phyloP scores from a whole-genome alignment of 2,888 invertebrate genomes.

The Psococerastis gibbosa region DNA sequence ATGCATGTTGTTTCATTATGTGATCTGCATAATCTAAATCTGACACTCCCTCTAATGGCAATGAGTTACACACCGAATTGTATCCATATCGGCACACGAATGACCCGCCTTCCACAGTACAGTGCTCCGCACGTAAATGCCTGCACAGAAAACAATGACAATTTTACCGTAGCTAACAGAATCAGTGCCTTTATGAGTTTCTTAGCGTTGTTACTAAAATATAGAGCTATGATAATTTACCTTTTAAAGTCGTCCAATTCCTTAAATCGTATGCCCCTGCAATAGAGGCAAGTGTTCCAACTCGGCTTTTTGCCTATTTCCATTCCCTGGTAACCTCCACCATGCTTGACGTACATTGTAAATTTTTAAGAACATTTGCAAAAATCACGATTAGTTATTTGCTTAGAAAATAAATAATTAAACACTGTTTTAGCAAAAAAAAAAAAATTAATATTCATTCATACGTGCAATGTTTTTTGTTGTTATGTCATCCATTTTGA shows the following conservation, averaged over 20 bases:
- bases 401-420: too few relatives aligned
- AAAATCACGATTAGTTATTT: too few relatives aligned
- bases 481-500: background rate
- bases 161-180: background rate
- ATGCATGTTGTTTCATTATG: conserved; percentile 45
- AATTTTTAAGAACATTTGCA: too few relatives aligned
- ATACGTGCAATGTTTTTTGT: background rate
- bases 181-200: background rate
- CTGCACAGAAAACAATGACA: conserved; percentile 29
- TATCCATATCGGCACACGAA: conserved; percentile 74
- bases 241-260: background rate
- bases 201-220: background rate
- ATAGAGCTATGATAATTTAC: too few relatives aligned
- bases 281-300: background rate
- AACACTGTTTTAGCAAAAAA: too few relatives aligned
- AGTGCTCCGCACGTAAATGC: conserved; percentile 61
- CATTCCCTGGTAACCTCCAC: too few relatives aligned
- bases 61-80: conserved; percentile 66
- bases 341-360: too few relatives aligned
- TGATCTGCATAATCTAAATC: conserved; percentile 78
- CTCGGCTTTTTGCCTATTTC: background rate
- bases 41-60: conserved; percentile 76
- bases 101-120: conserved; percentile 68
- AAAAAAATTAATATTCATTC: too few relatives aligned
- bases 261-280: background rate